Evolutionary conservation across 2,113 vertebrate genomes (phyloP).

Genomic region (Engraulis encrasicolus): DNA sequence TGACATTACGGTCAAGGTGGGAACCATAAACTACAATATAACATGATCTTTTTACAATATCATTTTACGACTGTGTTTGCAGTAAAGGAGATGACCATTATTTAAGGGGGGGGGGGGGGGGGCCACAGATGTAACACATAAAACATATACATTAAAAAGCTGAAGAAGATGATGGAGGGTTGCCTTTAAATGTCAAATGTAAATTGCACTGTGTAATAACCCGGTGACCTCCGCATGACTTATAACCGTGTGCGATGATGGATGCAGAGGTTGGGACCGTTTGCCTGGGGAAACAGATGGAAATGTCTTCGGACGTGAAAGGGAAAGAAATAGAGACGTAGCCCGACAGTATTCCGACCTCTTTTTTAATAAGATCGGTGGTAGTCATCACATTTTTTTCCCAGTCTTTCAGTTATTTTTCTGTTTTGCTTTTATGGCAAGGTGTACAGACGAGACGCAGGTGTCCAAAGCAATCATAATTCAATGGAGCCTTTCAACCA

Average conservation of each 20-base stretch:
- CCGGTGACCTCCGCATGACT: neutral
- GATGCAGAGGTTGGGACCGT: neutral
- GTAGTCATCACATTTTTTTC: neutral
- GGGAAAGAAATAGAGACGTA: neutral
- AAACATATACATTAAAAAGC: neutral
- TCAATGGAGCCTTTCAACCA: no score
- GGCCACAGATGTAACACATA: neutral
- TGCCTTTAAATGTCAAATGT: slow-evolving; percentile 19
- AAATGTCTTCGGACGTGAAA: neutral
- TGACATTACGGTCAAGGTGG: neutral
- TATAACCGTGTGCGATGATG: neutral
- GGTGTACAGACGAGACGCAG: no score
- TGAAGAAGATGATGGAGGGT: neutral
- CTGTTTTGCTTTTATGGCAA: no score
- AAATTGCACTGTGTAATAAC: neutral
- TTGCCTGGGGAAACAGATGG: neutral
- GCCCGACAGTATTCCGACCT: no score
- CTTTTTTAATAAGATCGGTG: neutral
- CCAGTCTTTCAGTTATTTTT: neutral
- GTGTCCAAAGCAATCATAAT: no score
- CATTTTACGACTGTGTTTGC: neutral
- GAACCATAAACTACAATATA: slow-evolving; percentile 5
- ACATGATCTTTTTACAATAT: neutral
- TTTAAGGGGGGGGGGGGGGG: no score
- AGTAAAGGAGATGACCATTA: neutral